A percentile compares a stretch with the other conserved stretches of the same genome.
Conservation (phyloP, 2,888 invertebrate genomes). For the Ditula angustiorana region DNA sequence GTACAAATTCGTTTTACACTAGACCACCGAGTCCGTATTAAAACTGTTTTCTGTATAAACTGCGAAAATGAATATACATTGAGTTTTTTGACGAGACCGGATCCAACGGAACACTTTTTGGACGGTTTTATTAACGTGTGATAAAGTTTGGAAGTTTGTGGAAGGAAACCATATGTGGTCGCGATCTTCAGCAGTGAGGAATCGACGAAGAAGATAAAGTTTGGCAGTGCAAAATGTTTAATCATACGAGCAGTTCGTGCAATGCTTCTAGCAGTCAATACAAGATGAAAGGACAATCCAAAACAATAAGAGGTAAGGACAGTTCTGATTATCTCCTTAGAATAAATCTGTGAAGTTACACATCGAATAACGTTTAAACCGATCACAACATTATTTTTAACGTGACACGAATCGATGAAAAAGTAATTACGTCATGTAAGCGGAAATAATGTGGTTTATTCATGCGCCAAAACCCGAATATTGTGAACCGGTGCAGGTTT, state of each 20-base stretch:
- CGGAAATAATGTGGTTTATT: neutral
- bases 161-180: too few species aligned
- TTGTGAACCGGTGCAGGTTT: neutral
- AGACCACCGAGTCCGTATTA: conserved; percentile 60
- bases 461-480: neutral
- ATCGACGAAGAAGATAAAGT: too few species aligned
- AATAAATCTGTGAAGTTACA: neutral
- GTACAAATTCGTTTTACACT: conserved; percentile 63
- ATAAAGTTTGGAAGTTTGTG: conserved; percentile 12
- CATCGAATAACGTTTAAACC: too few species aligned
- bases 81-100: conserved; percentile 45
- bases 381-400: too few species aligned
- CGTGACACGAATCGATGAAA: too few species aligned
- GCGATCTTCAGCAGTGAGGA: too few species aligned
- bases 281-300: neutral
- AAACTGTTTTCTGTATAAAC: conserved; percentile 55
- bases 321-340: neutral
- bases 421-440: too few species aligned
- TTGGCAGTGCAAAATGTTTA: conserved; percentile 27
- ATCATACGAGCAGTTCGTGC: conserved; percentile 29
- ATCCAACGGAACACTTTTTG: neutral
- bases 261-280: neutral
- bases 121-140: conserved; percentile 2
- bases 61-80: conserved; percentile 42
- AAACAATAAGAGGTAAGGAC: conserved; percentile 4